A percentile compares a stretch with the other conserved stretches of the same genome.
Evolutionary conservation across 2,797 vertebrate genomes (phyloP).

Genomic region (Apogon hyalosoma): DNA sequence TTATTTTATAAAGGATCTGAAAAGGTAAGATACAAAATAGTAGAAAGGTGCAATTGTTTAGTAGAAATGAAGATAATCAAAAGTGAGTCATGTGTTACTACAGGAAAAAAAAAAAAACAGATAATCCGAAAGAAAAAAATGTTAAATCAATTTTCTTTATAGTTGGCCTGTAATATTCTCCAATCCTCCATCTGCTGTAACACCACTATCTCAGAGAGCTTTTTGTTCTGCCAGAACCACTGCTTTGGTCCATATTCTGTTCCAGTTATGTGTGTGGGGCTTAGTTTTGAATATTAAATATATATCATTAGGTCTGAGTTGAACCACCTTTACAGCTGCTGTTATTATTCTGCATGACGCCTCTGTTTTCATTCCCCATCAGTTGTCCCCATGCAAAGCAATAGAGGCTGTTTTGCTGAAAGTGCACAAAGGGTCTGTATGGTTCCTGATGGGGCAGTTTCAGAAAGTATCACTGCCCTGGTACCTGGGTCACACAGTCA

Average conservation of each 20-base stretch:
- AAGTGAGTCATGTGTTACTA: neutral
- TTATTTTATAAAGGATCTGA: neutral
- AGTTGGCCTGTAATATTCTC: neutral
- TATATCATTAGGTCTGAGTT: constrained; percentile 54
- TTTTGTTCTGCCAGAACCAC: constrained; percentile 10
- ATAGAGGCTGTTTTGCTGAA: neutral
- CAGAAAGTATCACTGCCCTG: too few relatives aligned
- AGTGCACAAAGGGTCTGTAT: neutral
- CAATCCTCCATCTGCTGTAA: constrained; percentile 3
- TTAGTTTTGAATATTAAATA: constrained; percentile 72
- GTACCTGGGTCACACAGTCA: neutral
- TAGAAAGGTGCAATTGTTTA: neutral
- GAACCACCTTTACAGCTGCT: constrained; percentile 37
- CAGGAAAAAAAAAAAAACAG: too few relatives aligned
- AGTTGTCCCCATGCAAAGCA: neutral
- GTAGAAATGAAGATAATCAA: constrained; percentile 9
- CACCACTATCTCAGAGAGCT: neutral
- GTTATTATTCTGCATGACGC: constrained; percentile 14
- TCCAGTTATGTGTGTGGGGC: constrained; percentile 71
- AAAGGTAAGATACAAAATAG: neutral
- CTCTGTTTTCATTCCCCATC: constrained; percentile 34
- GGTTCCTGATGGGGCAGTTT: neutral
- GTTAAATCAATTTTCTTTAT: too few relatives aligned
- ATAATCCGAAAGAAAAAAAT: too few relatives aligned
- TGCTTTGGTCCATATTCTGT: constrained; percentile 52